Base-by-base conservation (phyloP, 2,797 vertebrate species). In the Rhinella marina region DNA sequence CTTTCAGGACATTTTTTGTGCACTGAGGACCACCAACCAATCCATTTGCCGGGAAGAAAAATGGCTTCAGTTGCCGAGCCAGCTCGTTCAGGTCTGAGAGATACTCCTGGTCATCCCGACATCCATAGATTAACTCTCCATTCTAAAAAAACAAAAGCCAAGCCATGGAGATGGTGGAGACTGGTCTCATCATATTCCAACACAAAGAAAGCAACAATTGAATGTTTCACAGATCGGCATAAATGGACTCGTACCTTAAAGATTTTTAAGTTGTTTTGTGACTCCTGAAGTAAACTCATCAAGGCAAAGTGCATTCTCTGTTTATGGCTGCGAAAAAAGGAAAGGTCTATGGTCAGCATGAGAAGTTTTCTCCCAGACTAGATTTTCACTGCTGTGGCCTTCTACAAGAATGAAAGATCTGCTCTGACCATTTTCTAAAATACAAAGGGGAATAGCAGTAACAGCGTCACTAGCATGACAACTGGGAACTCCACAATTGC, bases 231-330 rank as follows among this genome's bases (percentile, higher is more conserved):
- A 73, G 70, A 48, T 6, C 6, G 41, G 10, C 8, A 19, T 27
- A 73, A 62, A 79, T 48, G 10, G 27, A 32, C 19, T 5, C 75
- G 95, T 94, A 99, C 98, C 97, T 99, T 99, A 93, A 99, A 99
- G 92, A 99, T 97, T 94, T 99, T 99, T 90, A 99, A 94, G 94
- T 99, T 99, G 94, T 99, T 99, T 93, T 99, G 98, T 72, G 98
- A 95, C 93, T 99, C 98, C 92, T 98, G 97, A 90, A 99, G 94
- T 91, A 99, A 95, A 92, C 97, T 98, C 93, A 95, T 97, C 95
- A 99, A 95, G 92, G 98, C 98, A 93, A 98, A 96, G 92, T 97
- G 96, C 98, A 99, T 99, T 91, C 98, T 95, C 94, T 98, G 97
- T 93, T 97, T 97, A 94, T 97, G 98, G 95, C 98, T 99, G 88